Evolutionary conservation across 2,113 vertebrate genomes (phyloP), one percentile per base, ranked within the genome.

Genomic region (Hippocampus zosterae): DNA sequence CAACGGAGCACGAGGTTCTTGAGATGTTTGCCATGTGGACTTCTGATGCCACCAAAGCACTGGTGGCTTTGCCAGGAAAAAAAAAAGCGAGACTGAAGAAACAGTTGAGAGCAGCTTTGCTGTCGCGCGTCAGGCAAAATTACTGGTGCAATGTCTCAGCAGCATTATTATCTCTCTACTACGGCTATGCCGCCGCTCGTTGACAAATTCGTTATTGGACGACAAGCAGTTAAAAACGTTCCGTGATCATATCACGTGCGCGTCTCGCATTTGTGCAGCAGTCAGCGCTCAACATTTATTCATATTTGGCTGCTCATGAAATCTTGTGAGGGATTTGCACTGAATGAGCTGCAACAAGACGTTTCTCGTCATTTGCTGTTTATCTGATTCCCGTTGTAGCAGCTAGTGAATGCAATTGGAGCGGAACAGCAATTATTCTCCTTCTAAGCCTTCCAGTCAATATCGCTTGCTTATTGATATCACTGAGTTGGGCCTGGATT

Each of bases 401-500:
- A 1, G 8, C 40, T 68, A 42, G 41, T 71, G 73, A 87, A 87
- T 78, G 70, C 60, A 68, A 69, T 74, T 74, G 77, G 71, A 84
- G 84, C 75, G 68, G 76, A 84, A 70, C 67, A 41, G 67, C 68
- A 81, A 46, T 81, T 80, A 74, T 74, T 72, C 44, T 73, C 69
- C 66, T 72, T 78, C 80, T 82, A 63, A 76, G 40, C 48, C 77
- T 71, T 82, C 40, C 73, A 84, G 66, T 86, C 81, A 83, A 74
- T 86, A 80, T 77, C 57, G 64, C 27, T 70, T 65, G 64, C 79
- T 84, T 76, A 85, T 4, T 73, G 60, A 71, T 72, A 71, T 73
- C 44, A 79, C 78, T 83, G 65, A 63, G 60, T 75, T 13, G n/a
- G 27, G 41, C 78, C 19, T n/a, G 55, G 76, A 81, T 64, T 75